Evolutionary conservation across 2,113 vertebrate species (phyloP), one percentile per base, ranked within the genome.

Genomic region (Gallinago paraguaiae): DNA sequence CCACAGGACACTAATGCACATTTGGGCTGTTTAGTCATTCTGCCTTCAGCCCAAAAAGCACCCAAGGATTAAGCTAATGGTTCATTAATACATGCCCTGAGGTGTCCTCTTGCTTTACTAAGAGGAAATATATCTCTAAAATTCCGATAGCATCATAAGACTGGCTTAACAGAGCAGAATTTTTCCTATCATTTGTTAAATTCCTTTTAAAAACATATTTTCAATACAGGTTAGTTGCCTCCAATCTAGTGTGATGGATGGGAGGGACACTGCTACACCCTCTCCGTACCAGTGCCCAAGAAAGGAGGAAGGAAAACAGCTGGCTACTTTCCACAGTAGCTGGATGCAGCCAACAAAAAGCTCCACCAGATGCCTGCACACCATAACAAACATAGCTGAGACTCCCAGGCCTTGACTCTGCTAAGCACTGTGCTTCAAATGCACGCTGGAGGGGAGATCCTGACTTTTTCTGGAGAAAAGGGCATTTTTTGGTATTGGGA

Each of bases 11-110:
- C 51, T 88, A 86, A 92, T 19, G 35, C 20, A 51, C 60, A 85
- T 91, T 84, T 68, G 23, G 43, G 64, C 60, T 94, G 64, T 93
- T 96, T 63, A 91, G 67, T 89, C 78, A 86, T 87, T 91, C 88
- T 91, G 82, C 60, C 81, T 78, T 56, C 59, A 95, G 72, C 72
- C 39, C 78, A 79, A 27, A 88, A 86, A 90, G 51, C 50, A 84
- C 46, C 35, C 71, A 39, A 41, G 18, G 65, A 90, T 89, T 65
- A 95, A 37, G 56, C 64, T 85, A 96, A 82, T 17, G 72, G 75
- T 64, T 86, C 84, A 64, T 75, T 92, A 94, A 81, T 53, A 69
- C 18, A 43, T 31, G 35, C 25, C 87, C 75, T 83, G 22, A 28
- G 83, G 84, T 27, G 41, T 85, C 63, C 72, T 86, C 53, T 79